Evolutionary conservation across 2,113 vertebrate genomes (phyloP).

Genomic region (Choloepus hoffmanni): DNA sequence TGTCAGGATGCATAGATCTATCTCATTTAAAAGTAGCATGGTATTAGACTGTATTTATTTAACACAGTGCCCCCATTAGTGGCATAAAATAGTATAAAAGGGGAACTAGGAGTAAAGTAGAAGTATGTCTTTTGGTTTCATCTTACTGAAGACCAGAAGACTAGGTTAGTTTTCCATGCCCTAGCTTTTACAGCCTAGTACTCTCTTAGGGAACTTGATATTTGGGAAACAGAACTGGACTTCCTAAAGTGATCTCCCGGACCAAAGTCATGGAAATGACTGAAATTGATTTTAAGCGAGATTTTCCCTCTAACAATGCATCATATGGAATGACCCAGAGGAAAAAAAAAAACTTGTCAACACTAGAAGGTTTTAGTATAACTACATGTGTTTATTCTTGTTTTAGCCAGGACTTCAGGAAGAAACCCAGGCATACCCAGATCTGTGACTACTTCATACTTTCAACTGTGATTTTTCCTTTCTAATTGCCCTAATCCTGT

Average conservation of each 20-base stretch:
- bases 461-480: background rate
- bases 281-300: slow-evolving; percentile 17
- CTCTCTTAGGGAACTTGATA: background rate
- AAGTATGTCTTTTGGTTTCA: background rate
- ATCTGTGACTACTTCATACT: background rate
- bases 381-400: background rate
- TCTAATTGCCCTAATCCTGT: slow-evolving; percentile 8
- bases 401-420: background rate
- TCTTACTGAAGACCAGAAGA: background rate
- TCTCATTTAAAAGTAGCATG: background rate
- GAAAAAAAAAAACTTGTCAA: background rate
- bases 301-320: background rate
- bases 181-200: background rate
- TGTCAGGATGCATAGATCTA: background rate
- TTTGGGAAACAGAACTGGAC: background rate
- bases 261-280: background rate
- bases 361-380: background rate
- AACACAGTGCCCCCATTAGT: background rate
- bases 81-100: background rate
- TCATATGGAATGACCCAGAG: background rate
- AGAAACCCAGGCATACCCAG: background rate
- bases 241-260: background rate
- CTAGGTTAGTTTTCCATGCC: background rate
- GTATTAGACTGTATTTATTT: background rate
- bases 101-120: background rate